These are phyloP conservation scores for Saccostrea glomerata DNA, from an alignment of 1,140 invertebrate genomes.

Conservation along the genomic window DNA sequence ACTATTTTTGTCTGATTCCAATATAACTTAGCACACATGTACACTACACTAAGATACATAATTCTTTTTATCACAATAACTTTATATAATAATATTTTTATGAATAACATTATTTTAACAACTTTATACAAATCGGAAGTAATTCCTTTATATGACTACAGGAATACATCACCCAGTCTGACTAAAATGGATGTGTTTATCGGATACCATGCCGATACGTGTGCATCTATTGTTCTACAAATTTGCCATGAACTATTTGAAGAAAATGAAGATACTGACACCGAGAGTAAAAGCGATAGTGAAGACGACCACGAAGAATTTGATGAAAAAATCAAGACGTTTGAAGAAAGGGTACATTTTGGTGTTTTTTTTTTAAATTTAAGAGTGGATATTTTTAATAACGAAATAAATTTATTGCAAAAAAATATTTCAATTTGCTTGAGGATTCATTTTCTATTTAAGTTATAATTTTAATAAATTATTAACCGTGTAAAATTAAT, in stretches of 20 bases:
- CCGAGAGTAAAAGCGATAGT: background rate
- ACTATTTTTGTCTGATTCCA: too few species aligned
- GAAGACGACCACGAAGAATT: background rate
- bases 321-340: background rate
- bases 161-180: background rate
- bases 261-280: background rate
- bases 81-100: too few species aligned
- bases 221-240: conserved; percentile 68
- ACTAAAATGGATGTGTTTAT: conserved; percentile 62
- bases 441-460: too few species aligned
- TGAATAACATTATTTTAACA: too few species aligned
- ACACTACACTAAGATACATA: too few species aligned
- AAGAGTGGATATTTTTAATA: too few species aligned
- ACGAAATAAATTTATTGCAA: too few species aligned
- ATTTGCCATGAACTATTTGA: conserved; percentile 53
- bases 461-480: too few species aligned
- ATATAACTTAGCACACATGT: too few species aligned
- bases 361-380: background rate
- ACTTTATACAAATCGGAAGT: background rate
- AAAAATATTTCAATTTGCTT: too few species aligned
- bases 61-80: too few species aligned
- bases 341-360: background rate
- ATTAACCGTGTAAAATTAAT: too few species aligned
- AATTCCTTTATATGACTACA: background rate
- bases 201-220: conserved; percentile 73